Base-by-base conservation (phyloP, 2,797 vertebrate species). In the Propithecus perrieri region DNA sequence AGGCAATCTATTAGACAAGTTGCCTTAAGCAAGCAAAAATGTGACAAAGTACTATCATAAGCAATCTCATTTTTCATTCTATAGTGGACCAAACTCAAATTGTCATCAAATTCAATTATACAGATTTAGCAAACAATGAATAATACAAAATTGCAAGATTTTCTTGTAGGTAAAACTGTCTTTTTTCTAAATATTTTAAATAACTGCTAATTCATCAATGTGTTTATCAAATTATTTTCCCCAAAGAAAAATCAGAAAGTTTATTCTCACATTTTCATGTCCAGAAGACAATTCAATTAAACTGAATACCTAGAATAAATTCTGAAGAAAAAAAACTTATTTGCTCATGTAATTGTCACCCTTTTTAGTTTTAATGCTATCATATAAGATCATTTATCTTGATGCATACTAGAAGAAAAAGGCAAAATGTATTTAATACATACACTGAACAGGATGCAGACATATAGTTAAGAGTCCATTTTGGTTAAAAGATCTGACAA, bases 51-150 rank as follows among this genome's bases (percentile, higher is more conserved):
- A 94, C 10, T 85, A 71, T 74, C 93, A 78, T 0, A 96, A 97
- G 20, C 76, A 63, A 71, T 94, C 95, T 98, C 97, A 98, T 98
- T 98, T 98, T 98, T 98, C 95, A 86, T 98, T 98, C 97, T 95
- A 83, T 38, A 96, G 97, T 98, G 91, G 85, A 96, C 41, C 74
- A 98, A 98, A 98, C 96, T 97, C 97, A 98, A 96, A 96, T 65
- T 98, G 96, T 97, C 98, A 99, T 96, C 97, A 98, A 97, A 97
- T 94, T 88, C 69, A 97, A 41, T 83, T 86, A 96, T 1, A 74
- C 5, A 93, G 13, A 93, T 63, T 67, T 63, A 97, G 57, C 67
- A 48, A 95, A 41, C 22, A 95, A 96, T 33, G 26, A 97, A 87
- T 4, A 80, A 94, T 14, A 91, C 3, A 92, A 71, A 95, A 92